Conservation (phyloP, 2,888 invertebrate species). For the Caprella mutica region DNA sequence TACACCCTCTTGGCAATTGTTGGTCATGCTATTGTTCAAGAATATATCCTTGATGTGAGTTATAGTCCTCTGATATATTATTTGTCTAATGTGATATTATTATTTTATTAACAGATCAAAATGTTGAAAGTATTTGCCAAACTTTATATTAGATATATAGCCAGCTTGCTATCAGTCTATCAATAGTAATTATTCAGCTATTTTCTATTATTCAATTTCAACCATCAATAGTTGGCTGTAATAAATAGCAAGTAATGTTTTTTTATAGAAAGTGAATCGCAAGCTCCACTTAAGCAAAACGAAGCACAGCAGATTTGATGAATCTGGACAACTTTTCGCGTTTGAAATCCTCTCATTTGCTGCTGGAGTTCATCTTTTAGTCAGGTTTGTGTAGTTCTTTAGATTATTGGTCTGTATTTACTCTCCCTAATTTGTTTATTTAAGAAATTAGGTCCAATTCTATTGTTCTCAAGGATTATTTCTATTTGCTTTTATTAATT, state of each 20-base stretch:
- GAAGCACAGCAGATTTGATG: conserved; percentile 88
- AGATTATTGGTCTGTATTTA: no score
- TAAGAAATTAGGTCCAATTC: no score
- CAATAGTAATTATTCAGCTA: no score
- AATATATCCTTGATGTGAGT: conserved; percentile 91
- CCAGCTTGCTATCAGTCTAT: no score
- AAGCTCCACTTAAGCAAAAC: conserved; percentile 91
- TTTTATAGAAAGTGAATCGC: conserved; percentile 78
- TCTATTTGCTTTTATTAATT: no score
- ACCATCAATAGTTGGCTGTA: not conserved
- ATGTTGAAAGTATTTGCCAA: not conserved
- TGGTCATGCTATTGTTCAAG: conserved; percentile 95
- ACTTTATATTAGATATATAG: no score
- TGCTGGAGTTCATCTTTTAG: conserved; percentile 88
- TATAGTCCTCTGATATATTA: conserved; percentile 2
- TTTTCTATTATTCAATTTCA: no score
- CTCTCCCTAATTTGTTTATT: no score
- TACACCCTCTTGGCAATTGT: conserved; percentile 94
- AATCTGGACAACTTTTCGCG: conserved; percentile 85
- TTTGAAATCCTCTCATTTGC: conserved; percentile 77
- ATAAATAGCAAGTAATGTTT: conserved; percentile 14
- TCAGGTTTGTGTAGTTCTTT: conserved; percentile 49
- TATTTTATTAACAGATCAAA: not conserved
- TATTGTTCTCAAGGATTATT: no score
- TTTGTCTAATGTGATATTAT: not conserved